Evolutionary conservation across 2,888 invertebrate species (phyloP), one percentile per base, ranked within the genome.

Genomic region (Rhyacophila evoluta): DNA sequence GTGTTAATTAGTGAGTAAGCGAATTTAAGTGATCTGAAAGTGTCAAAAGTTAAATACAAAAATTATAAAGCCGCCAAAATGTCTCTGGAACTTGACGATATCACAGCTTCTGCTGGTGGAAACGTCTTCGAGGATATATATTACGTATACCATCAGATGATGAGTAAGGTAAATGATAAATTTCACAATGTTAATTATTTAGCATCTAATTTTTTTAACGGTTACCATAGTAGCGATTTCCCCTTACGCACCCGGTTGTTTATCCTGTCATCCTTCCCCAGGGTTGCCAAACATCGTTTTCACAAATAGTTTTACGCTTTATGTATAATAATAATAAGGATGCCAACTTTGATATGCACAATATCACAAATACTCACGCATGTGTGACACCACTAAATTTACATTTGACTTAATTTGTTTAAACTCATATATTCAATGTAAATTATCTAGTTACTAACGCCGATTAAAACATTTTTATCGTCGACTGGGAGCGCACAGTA

Each of bases 121-220:
- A 93, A 94, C 87, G 92, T 94, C 84, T 91, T 94, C 87, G 93
- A 93, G 86, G 94, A 95, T 87, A 93, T 94, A 87, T 90, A 93
- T 84, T 87, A 92, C 84, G 90, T 93, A 85, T 93, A 93, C 85
- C 92, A 93, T 83, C 92, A 93, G 84, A 90, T 82, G 15, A 71
- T 81, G 15, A 67, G 33, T 10, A 74, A 41, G 79, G 77, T 77
- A 79, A 69, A 15, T 72, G 6, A 12, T 39, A 5, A 39, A 15
- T 39, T 39, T 39, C 1, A 15, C 39, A 39, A 39, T 15, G 39
- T 15, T 15, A 12, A 15, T 6, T n/a, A n/a, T n/a, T n/a, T n/a
- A n/a, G n/a, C n/a, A n/a, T n/a, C n/a, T n/a, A n/a, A n/a, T n/a
- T n/a, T n/a, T n/a, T n/a, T n/a, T n/a, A n/a, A n/a, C n/a, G n/a